phyloP scores from a whole-genome alignment of 2,797 vertebrate genomes.

The Pyrocephalus nanus region DNA sequence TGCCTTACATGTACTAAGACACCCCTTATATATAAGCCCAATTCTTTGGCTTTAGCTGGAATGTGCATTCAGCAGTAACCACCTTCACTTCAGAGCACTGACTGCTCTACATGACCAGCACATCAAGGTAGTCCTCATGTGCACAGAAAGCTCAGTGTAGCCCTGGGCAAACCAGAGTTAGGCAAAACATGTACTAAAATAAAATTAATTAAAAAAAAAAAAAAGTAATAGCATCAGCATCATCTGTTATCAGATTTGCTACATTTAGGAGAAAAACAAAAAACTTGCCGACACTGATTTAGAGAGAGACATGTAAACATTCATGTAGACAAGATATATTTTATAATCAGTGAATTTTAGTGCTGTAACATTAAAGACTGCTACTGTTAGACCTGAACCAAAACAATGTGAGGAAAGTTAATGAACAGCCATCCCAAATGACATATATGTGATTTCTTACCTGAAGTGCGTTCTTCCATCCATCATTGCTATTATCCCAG shows the following conservation, averaged over 20 bases:
- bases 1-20: no score
- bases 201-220: no score
- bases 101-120: no score
- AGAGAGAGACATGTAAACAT: background rate
- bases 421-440: conserved; percentile 14
- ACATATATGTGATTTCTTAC: conserved; percentile 38
- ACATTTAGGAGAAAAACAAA: background rate
- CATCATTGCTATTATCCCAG: background rate
- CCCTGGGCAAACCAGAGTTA: background rate
- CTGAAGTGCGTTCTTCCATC: conserved; percentile 42
- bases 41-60: no score
- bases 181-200: no score
- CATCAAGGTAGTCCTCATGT: no score
- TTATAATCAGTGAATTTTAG: conserved; percentile 6
- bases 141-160: background rate
- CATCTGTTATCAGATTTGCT: background rate
- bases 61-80: no score
- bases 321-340: background rate
- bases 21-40: no score
- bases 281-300: conserved; percentile 1
- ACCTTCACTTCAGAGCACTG: no score
- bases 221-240: background rate
- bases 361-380: background rate
- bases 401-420: conserved; percentile 25
- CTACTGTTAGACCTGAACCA: conserved; percentile 15